Base-by-base conservation (phyloP, 2,797 vertebrate species). In the Discoglossus pictus region DNA sequence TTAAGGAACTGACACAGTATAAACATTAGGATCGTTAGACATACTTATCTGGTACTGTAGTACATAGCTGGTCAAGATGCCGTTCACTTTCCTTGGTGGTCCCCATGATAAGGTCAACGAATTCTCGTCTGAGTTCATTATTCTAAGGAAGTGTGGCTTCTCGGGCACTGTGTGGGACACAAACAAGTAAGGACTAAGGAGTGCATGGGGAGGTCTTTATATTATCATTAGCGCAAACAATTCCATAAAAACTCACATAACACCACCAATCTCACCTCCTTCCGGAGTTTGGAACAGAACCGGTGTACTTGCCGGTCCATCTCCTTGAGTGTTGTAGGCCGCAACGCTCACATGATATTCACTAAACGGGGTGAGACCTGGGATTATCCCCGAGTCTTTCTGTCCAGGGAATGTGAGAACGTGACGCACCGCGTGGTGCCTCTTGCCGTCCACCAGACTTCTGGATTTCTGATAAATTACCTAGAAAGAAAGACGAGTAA, bases 261-360 rank as follows among this genome's bases (percentile, higher is more conserved):
- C n/a, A n/a, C n/a, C n/a, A n/a, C n/a, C n/a, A n/a, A n/a, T 44
- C 79, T 87, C 81, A 99, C 97, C 97, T 96, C 96, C 96, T 88
- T 99, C 96, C 11, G 91, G 94, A 67, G 95, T 98, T 78, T 90
- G 91, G 82, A 99, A 98, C 73, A 80, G 78, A 71, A 93, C 69
- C 0, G 91, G 77, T 62, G 90, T 86, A 77, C 96, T 99, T 79
- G 92, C 93, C 0, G 97, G 97, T 15, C 97, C 94, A 16, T 90
- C 89, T 61, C 97, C 97, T 79, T 91, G 88, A 62, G 91, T 84
- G 59, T 96, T 99, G 81, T 93, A 99, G 79, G 91, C 94, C 83
- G 87, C 86, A 68, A 97, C 91, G 0, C 90, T 93, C 71, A 99
- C 82, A 73, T 59, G 88, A 83, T 97, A 98, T 86, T 97, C 93